Base-by-base conservation (phyloP, 1,140 invertebrate species). In the Acromyrmex charruanus region DNA sequence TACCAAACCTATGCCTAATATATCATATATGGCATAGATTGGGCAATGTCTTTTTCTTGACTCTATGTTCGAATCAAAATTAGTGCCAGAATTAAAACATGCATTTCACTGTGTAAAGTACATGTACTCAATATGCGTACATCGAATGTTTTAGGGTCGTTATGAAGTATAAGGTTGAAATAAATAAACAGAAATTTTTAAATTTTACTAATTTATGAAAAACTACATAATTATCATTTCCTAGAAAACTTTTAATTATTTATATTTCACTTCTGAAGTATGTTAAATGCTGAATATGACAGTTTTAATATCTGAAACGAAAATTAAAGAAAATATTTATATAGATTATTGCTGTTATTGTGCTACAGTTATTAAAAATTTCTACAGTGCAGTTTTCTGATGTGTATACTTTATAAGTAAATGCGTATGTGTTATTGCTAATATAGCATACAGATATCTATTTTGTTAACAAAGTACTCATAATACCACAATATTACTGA, bases 241-340 rank as follows among this genome's bases (percentile, higher is more conserved):
- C 10, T 21, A 21, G n/a, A 68, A 68, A 4, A 68, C n/a, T 6
- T 39, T 14, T 39, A 4, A 1, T 14, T 68, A 51, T 18, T 69
- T 28, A 9, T 49, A 51, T 49, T 69, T 69, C 12, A 69, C 14
- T 69, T 51, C 39, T 69, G 66, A 69, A 69, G 66, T 51, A 69
- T 3, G 1, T 69, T 69, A 21, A 51, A 69, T 69, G 66, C 66
- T 5, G 66, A 25, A 12, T 69, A 69, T 18, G 66, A 49, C 0
- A 21, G 16, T 51, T 28, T 69, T 51, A 69, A 69, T 4, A 69
- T 69, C 66, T 69, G 14, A 69, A 69, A 69, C 39, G 7, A 44
- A 44, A 44, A 44, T 44, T 44, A 44, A 1, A 3, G 0, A 69
- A 51, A 69, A 69, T 66, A 0, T 51, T 51, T 14, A 51, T 51